A percentile compares a stretch with the other conserved stretches of the same genome.
These are phyloP conservation scores for Zele albiditarsus DNA, from an alignment of 2,888 invertebrate species.

Conservation along the genomic window DNA sequence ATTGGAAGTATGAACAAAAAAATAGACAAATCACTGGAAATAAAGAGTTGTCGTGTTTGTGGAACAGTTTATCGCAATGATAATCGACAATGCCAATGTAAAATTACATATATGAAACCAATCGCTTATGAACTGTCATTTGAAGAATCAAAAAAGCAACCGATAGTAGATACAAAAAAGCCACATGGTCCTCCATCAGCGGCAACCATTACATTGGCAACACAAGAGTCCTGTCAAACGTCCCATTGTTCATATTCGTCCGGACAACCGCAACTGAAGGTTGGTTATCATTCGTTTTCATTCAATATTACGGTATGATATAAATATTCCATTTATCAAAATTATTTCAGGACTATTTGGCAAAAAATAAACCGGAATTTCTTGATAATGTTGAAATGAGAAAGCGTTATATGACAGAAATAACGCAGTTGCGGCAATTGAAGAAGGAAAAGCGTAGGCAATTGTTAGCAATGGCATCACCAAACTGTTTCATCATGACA, in stretches of 20 bases:
- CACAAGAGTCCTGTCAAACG: neutral
- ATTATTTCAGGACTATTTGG: slow-evolving; percentile 80
- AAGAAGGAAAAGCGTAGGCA: slow-evolving; percentile 72
- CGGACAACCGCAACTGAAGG: slow-evolving; percentile 27
- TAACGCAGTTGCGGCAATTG: slow-evolving; percentile 72
- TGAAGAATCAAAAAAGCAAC: slow-evolving; percentile 43
- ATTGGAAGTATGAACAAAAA: slow-evolving; percentile 24
- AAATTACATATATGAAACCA: slow-evolving; percentile 66
- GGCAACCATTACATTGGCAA: neutral
- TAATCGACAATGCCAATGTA: slow-evolving; percentile 59
- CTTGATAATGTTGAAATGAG: slow-evolving; percentile 76
- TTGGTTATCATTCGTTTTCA: slow-evolving; percentile 36
- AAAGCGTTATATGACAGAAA: slow-evolving; percentile 73
- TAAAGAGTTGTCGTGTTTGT: slow-evolving; percentile 58
- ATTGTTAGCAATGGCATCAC: slow-evolving; percentile 70
- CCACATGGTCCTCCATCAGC: neutral
- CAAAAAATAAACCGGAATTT: slow-evolving; percentile 82
- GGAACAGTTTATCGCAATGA: slow-evolving; percentile 60
- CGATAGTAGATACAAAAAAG: neutral
- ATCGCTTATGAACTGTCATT: slow-evolving; percentile 74
- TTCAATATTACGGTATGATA: slow-evolving; percentile 18
- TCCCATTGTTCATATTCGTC: slow-evolving; percentile 27
- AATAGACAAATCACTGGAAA: slow-evolving; percentile 26
- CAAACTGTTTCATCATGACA: slow-evolving; percentile 57
- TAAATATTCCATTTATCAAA: slow-evolving; percentile 40